Evolutionary conservation across 1,140 invertebrate genomes (phyloP), one percentile per base, ranked within the genome.

Genomic region (Drosophila nasuta): DNA sequence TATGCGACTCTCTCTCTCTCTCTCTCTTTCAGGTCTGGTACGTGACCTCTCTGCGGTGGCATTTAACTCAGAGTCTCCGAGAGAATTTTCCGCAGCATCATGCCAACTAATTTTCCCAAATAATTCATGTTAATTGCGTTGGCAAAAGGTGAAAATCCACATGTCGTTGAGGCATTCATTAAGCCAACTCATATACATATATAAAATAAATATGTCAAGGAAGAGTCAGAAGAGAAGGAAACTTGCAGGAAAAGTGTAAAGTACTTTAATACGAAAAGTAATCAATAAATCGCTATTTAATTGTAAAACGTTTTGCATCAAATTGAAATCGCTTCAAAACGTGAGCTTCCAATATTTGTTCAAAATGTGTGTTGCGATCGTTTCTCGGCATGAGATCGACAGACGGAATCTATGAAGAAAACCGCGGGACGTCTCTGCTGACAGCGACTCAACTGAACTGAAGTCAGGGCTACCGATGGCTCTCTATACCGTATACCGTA

Each of bases 71-170:
- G 20, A 25, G 20, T 25, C 20, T 25, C 20, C 20, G 20, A 25
- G 20, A 25, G 20, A 79, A 75, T 82, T 88, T 82, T 87, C 59
- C 77, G 80, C 85, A 88, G 71, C 85, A 88, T 88, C 85, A 89
- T 89, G 85, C 65, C 81, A 81, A 78, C 85, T 85, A 88, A 89
- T 83, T 88, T 25, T 88, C 83, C 83, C 78, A 89, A 81, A 88
- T 88, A 81, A 89, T 81, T 85, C 81, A 88, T 83, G 85, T 83
- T 83, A 88, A 88, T 83, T 88, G 81, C 74, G 63, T 67, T 56
- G 70, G 51, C 68, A 88, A 80, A 25, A 88, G 80, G 83, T 88
- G 77, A 87, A 87, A 87, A 88, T 80, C 70, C 68, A 75, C 77
- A 85, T 25, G 20, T 0, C 20, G 20, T 25, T 25, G 54, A 56